Conservation (phyloP, 2,113 vertebrate genomes). For the Calonectris borealis region DNA sequence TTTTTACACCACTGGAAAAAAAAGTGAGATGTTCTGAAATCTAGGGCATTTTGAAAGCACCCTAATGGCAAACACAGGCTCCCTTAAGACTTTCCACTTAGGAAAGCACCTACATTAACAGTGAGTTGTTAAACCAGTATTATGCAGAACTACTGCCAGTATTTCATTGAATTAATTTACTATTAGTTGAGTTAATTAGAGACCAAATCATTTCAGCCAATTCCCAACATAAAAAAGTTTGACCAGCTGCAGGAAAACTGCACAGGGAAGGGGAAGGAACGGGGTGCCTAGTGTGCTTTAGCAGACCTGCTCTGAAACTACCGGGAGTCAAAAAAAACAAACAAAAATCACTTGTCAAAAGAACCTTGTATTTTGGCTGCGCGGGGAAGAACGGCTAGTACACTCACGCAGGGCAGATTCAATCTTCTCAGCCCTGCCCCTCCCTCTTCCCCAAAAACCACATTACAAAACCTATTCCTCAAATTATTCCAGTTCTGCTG, state of each 20-base stretch:
- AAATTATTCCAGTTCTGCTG: background rate
- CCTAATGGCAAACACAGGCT: background rate
- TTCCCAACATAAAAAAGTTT: background rate
- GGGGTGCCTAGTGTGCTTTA: background rate
- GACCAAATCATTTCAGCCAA: background rate
- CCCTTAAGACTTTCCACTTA: background rate
- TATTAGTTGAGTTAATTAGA: conserved; percentile 8
- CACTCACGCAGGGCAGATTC: background rate
- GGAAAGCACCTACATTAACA: conserved; percentile 4
- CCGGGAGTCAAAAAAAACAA: background rate
- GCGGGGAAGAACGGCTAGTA: background rate
- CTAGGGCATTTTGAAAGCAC: background rate
- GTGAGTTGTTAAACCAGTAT: background rate
- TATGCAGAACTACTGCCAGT: background rate
- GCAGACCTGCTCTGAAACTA: background rate
- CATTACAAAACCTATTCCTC: background rate
- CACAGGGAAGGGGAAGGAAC: background rate
- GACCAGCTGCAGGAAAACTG: background rate
- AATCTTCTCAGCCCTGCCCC: background rate
- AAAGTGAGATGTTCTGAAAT: background rate
- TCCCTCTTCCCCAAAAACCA: background rate
- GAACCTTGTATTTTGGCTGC: background rate
- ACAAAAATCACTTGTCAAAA: background rate
- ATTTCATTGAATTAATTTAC: conserved; percentile 17
- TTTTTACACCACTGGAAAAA: background rate